Base-by-base conservation (phyloP, 1,140 invertebrate species). In the Leguminivora glycinivorella region DNA sequence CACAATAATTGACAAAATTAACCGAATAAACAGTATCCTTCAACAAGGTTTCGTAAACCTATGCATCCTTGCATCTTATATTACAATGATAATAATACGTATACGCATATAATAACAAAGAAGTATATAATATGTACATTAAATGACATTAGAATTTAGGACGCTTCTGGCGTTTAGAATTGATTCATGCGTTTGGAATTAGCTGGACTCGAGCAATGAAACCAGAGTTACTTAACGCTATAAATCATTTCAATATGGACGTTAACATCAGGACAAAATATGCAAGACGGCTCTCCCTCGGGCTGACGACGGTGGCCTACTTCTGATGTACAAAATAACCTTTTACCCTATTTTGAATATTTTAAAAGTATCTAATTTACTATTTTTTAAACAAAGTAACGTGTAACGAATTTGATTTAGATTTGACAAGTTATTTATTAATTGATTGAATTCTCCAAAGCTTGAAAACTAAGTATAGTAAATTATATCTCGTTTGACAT, bases 191-290 rank as follows among this genome's bases (percentile, higher is more conserved):
- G 66, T 72, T 76, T 74, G 73, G 75, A 75, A 56, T 70, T 43
- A 63, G 72, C 43, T 77, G 77, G 77, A 76, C 77, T 63, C 68
- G 73, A 71, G 60, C 76, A 74, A 82, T 82, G 77, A 81, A 89
- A 83, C 82, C 82, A 87, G 80, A 85, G 83, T 84, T 75, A 88
- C 89, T 90, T 91, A 91, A 91, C 58, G 81, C 89, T 91, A 63
- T 63, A 91, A 90, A 89, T 85, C 80, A 90, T 88, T 89, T 89
- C 80, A 85, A 91, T 90, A 91, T 90, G 89, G 89, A 91, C 89
- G 89, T 91, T 87, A 89, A 73, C 84, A 80, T 86, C 75, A 89
- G 87, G 89, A 91, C 87, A 89, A 83, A 85, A 82, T 85, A 91
- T 79, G 80, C 79, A 85, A 91, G 89, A 91, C 87, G 89, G 89